Evolutionary conservation across 2,888 invertebrate species (phyloP).

Genomic region (Loripinus fragilis): DNA sequence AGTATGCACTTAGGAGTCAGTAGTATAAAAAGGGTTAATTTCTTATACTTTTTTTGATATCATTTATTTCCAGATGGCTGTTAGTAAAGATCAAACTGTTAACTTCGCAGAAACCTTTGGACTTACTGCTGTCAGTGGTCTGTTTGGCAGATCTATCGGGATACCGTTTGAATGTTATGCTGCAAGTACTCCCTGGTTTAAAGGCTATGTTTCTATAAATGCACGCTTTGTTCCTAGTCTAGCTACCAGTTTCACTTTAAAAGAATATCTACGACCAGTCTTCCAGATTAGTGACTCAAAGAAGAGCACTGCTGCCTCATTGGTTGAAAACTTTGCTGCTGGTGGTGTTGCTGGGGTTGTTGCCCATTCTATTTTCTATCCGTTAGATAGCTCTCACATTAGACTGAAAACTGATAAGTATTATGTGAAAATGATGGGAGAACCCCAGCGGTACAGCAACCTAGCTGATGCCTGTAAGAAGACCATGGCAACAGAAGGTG

Average conservation of each 20-base stretch:
- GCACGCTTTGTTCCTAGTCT: not conserved
- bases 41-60: not conserved
- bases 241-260: not conserved
- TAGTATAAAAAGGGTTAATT: too few species aligned
- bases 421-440: not conserved
- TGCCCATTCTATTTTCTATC: not conserved
- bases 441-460: slow-evolving; percentile 92
- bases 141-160: not conserved
- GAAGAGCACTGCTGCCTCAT: not conserved
- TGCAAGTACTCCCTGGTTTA: not conserved
- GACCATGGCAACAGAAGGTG: slow-evolving; percentile 80
- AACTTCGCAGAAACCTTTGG: not conserved
- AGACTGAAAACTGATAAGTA: not conserved
- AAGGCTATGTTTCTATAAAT: not conserved
- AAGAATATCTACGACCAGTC: not conserved
- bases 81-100: not conserved
- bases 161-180: not conserved
- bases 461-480: slow-evolving; percentile 86
- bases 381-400: not conserved
- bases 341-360: not conserved
- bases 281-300: not conserved
- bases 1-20: too few species aligned
- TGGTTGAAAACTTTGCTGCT: not conserved
- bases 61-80: slow-evolving; percentile 8
- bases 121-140: not conserved